Conservation (phyloP, 2,888 invertebrate genomes). For the Hipparchia sbordonii region DNA sequence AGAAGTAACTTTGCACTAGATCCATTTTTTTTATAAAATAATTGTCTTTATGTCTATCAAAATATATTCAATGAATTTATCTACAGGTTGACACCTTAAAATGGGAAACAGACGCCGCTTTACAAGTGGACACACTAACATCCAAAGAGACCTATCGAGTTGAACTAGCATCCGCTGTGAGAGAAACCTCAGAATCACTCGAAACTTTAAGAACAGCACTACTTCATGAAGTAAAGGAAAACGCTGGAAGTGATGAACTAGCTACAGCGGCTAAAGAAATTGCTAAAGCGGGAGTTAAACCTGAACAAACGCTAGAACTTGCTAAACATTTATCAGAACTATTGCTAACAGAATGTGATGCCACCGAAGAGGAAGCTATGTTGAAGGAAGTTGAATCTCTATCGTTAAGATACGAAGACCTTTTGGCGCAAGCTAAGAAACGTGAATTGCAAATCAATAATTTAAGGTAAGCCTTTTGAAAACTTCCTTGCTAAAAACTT, state of each 20-base stretch:
- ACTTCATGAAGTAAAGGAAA: slow-evolving; percentile 62
- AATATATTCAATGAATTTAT: neutral
- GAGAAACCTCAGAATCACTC: slow-evolving; percentile 87
- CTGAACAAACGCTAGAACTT: slow-evolving; percentile 91
- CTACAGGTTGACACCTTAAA: slow-evolving; percentile 87
- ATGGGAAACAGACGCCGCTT: slow-evolving; percentile 89
- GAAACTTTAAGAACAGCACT: slow-evolving; percentile 85
- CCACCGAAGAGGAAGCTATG: slow-evolving; percentile 86
- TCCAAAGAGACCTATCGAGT: slow-evolving; percentile 92
- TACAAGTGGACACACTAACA: slow-evolving; percentile 93
- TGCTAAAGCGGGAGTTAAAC: slow-evolving; percentile 89
- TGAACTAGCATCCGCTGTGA: slow-evolving; percentile 88
- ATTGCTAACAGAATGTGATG: slow-evolving; percentile 88
- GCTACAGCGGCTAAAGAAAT: slow-evolving; percentile 87
- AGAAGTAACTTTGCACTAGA: too few species aligned
- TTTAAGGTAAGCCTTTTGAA: slow-evolving; percentile 84
- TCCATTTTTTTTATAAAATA: too few species aligned
- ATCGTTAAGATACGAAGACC: slow-evolving; percentile 85
- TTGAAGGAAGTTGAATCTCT: slow-evolving; percentile 85
- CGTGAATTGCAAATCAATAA: slow-evolving; percentile 90
- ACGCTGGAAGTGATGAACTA: slow-evolving; percentile 83
- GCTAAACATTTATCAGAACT: slow-evolving; percentile 90
- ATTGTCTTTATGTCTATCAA: too few species aligned
- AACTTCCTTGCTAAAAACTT: slow-evolving; percentile 34
- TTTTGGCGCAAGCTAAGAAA: slow-evolving; percentile 87